phyloP scores from a whole-genome alignment of 2,113 vertebrate genomes.

The Lepisosteus osseus region DNA sequence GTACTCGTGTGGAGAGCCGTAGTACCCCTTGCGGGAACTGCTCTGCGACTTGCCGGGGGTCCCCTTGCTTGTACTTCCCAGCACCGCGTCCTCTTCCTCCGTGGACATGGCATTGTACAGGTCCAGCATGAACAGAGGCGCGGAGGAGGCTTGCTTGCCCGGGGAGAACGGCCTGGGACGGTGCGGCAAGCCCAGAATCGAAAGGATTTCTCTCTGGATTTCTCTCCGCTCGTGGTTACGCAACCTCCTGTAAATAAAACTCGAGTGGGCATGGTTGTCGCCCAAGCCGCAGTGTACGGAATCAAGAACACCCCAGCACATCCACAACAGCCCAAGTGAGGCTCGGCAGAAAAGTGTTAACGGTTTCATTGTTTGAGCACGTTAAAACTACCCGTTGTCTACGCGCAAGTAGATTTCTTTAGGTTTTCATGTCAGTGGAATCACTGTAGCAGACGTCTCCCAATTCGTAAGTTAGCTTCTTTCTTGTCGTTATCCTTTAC shows the following conservation, averaged over 20 bases:
- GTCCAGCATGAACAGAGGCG: slow-evolving; percentile 98
- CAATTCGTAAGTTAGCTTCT: neutral
- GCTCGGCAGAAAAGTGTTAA: slow-evolving; percentile 65
- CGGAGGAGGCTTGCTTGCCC: slow-evolving; percentile 91
- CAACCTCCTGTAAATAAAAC: slow-evolving; percentile 97
- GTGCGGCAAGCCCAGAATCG: slow-evolving; percentile 94
- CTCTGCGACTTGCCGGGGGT: slow-evolving; percentile 70
- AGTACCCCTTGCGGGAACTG: slow-evolving; percentile 72
- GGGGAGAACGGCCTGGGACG: slow-evolving; percentile 95
- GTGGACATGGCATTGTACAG: slow-evolving; percentile 96
- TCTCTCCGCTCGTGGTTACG: slow-evolving; percentile 95
- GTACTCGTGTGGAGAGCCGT: slow-evolving; percentile 79
- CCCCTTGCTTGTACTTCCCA: slow-evolving; percentile 70
- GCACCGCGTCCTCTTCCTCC: slow-evolving; percentile 78
- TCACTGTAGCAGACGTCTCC: slow-evolving; percentile 13
- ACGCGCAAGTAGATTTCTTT: too few species aligned
- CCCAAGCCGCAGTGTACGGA: slow-evolving; percentile 79
- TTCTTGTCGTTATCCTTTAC: neutral
- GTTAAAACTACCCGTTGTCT: neutral
- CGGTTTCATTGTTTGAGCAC: slow-evolving; percentile 70
- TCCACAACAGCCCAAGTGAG: slow-evolving; percentile 82
- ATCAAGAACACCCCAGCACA: slow-evolving; percentile 79
- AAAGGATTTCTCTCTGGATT: slow-evolving; percentile 98
- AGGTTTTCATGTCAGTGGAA: slow-evolving; percentile 14
- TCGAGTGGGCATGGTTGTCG: slow-evolving; percentile 97